Evolutionary conservation across 2,888 invertebrate genomes (phyloP).

Genomic region (Phalera bucephala): DNA sequence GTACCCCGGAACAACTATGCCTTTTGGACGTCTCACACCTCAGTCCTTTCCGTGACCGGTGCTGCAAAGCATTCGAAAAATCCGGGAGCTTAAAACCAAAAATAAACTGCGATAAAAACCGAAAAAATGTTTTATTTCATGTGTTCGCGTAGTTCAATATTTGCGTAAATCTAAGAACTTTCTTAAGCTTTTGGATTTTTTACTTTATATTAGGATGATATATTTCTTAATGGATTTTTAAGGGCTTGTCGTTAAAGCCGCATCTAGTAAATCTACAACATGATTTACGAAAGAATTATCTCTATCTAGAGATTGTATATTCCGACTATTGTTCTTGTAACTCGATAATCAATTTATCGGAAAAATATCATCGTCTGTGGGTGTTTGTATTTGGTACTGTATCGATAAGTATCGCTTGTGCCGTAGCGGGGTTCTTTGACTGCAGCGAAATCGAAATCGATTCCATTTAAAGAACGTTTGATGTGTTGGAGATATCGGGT

Average conservation of each 20-base stretch:
- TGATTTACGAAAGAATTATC: constrained; percentile 7
- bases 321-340: constrained; percentile 67
- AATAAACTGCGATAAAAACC: no score
- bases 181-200: no score
- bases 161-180: no score
- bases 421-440: constrained; percentile 31
- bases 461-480: not conserved
- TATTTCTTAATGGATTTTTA: no score
- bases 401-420: constrained; percentile 23
- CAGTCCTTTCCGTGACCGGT: no score
- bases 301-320: constrained; percentile 45
- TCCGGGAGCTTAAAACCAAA: no score
- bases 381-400: constrained; percentile 46
- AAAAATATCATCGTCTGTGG: constrained; percentile 51
- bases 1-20: no score
- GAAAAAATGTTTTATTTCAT: no score
- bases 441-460: constrained; percentile 21
- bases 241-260: not conserved
- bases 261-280: constrained; percentile 9
- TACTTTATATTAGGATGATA: no score
- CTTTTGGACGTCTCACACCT: no score
- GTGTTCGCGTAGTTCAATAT: no score
- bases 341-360: constrained; percentile 70
- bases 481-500: not conserved
- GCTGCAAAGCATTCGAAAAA: no score